Base-by-base conservation (phyloP, 1,140 invertebrate genomes). In the Saccostrea echinata region DNA sequence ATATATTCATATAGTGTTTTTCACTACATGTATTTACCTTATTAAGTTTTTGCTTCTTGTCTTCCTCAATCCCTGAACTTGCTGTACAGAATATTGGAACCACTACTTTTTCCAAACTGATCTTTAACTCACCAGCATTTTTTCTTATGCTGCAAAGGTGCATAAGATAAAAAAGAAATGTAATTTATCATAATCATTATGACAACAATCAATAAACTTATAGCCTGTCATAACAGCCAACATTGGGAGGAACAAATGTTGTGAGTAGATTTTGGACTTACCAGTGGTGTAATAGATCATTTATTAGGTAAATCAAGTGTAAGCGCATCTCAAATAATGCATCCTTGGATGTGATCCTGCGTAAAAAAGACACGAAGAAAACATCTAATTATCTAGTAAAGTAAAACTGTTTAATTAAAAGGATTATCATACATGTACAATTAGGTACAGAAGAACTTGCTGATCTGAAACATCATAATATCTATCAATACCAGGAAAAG, bases 261-360 rank as follows among this genome's bases (percentile, higher is more conserved):
- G 55, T 2, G 52, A 12, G 1, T 3, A 57, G 21, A 24, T 13
- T 9, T 13, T 3, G 30, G 16, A 91, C 97, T 97, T 96, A 99
- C 98, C 98, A 99, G 95, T 99, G 98, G 96, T 99, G 98, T 83
- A 99, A 96, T 52, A 99, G 97, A 96, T 99, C 98, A 96, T 99
- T 99, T 90, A 99, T 97, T 92, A 99, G 96, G 96, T 99, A 99
- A 94, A 99, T 98, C 93, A 99, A 97, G 96, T 99, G 98, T 84
- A 99, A 96, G 95, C 98, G 98, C 94, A 98, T 97, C 90, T 97
- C 97, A 96, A 99, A 99, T 88, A 96, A 96, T 83, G 97, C 97
- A 90, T 97, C 97, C 88, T 96, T 96, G 93, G 97, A 96, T 91
- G 97, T 97, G 88, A 97, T 97, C 27, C 68, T 76, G 68, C 27